A percentile compares a stretch with the other conserved stretches of the same genome.
These are phyloP conservation scores for Seriola quinqueradiata DNA, from an alignment of 2,113 vertebrate genomes.

Conservation along the genomic window DNA sequence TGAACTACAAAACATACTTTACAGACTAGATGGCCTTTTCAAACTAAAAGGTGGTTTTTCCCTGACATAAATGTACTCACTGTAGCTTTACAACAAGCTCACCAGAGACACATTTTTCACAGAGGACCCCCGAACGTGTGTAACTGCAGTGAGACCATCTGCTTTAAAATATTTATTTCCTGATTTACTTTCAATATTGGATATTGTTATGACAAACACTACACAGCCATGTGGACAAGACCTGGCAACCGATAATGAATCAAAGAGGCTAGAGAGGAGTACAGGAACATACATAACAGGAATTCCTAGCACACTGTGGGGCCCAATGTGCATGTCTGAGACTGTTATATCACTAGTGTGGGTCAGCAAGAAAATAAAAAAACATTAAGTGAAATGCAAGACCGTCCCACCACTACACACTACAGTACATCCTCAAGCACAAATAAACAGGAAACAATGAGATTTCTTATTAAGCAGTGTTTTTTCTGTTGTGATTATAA, in stretches of 20 bases:
- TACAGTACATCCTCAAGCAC: conserved; percentile 93
- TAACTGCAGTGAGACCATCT: neutral
- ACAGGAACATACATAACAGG: conserved; percentile 63
- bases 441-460: conserved; percentile 88
- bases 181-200: neutral
- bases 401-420: conserved; percentile 93
- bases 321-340: conserved; percentile 60
- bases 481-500: conserved; percentile 82
- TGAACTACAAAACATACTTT: neutral
- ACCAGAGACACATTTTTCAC: neutral
- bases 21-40: neutral
- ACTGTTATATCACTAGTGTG: conserved; percentile 71
- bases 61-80: neutral
- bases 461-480: conserved; percentile 72
- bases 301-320: conserved; percentile 56
- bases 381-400: conserved; percentile 87
- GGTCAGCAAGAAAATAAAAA: conserved; percentile 81
- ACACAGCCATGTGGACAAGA: conserved; percentile 5
- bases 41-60: neutral
- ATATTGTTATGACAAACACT: neutral
- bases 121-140: neutral
- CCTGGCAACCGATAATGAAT: conserved; percentile 39
- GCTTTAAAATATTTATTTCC: neutral
- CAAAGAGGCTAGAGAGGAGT: conserved; percentile 39
- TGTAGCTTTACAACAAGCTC: neutral